Percentiles rank a stretch among this genome's conserved stretches.
These are phyloP conservation scores for Daubentonia madagascariensis DNA, from an alignment of 2,113 vertebrate genomes.

Conservation along the genomic window DNA sequence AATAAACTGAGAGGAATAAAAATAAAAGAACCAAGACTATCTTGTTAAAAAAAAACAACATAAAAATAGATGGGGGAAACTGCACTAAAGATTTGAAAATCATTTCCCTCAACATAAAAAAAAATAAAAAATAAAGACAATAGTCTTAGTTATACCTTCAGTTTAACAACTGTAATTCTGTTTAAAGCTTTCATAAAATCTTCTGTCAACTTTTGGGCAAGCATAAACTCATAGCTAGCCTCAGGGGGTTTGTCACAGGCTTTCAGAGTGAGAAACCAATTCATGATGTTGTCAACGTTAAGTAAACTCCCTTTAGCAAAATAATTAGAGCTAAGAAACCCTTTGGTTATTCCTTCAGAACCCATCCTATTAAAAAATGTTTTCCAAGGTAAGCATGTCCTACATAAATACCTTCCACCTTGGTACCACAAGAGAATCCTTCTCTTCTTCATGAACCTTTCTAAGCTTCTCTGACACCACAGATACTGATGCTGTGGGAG, in stretches of 20 bases:
- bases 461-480: neutral
- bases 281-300: neutral
- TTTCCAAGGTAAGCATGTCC: neutral
- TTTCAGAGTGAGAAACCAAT: neutral
- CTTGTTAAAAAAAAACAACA: neutral
- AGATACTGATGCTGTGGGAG: neutral
- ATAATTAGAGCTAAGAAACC: neutral
- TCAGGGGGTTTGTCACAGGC: neutral
- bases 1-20: neutral
- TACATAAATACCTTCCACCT: neutral
- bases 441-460: neutral
- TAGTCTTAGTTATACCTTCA: neutral
- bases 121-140: neutral
- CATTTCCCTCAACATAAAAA: neutral
- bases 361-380: neutral
- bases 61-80: neutral
- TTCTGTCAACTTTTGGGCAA: neutral
- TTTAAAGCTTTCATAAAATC: neutral
- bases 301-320: neutral
- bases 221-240: neutral
- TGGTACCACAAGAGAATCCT: neutral
- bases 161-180: neutral
- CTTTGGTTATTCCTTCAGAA: neutral
- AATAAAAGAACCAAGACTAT: neutral
- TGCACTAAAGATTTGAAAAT: neutral